These are phyloP conservation scores for Lerista edwardsae DNA, from an alignment of 2,797 vertebrate genomes.

Conservation along the genomic window DNA sequence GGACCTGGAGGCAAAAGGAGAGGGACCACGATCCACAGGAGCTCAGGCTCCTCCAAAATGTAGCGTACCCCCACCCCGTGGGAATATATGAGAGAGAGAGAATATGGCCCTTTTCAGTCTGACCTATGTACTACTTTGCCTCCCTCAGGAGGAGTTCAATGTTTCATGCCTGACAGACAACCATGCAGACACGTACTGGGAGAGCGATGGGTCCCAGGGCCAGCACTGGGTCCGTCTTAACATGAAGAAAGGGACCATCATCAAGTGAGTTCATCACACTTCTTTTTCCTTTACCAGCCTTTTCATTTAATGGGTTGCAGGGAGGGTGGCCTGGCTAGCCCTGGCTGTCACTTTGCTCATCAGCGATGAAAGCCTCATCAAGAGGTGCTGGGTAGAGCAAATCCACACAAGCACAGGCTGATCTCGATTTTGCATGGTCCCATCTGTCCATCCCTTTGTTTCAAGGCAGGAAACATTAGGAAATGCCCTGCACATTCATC, in stretches of 20 bases:
- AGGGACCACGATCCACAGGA: no score
- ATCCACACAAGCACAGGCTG: background rate
- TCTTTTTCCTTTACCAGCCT: background rate
- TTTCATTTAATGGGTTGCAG: background rate
- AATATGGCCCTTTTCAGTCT: slow-evolving; percentile 3
- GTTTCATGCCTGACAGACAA: slow-evolving; percentile 92
- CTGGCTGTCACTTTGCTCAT: background rate
- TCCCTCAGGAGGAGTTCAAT: slow-evolving; percentile 89
- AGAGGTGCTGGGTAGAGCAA: background rate
- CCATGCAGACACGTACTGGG: slow-evolving; percentile 94
- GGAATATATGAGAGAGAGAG: no score
- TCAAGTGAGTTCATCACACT: slow-evolving; percentile 84
- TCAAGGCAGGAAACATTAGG: no score
- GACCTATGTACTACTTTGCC: slow-evolving; percentile 15
- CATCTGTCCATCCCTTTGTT: background rate
- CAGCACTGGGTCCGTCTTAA: slow-evolving; percentile 98
- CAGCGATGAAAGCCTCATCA: background rate
- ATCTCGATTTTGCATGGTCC: background rate
- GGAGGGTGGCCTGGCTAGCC: background rate
- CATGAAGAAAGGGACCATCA: slow-evolving; percentile 97
- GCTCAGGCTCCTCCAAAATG: no score
- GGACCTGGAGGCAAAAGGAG: no score
- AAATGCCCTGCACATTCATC: no score
- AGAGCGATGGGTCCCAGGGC: slow-evolving; percentile 95
- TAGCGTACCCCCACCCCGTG: no score